Evolutionary conservation across 53 echinoderm and acorn worm species (phyloP).

Genomic region (Astropecten irregularis): DNA sequence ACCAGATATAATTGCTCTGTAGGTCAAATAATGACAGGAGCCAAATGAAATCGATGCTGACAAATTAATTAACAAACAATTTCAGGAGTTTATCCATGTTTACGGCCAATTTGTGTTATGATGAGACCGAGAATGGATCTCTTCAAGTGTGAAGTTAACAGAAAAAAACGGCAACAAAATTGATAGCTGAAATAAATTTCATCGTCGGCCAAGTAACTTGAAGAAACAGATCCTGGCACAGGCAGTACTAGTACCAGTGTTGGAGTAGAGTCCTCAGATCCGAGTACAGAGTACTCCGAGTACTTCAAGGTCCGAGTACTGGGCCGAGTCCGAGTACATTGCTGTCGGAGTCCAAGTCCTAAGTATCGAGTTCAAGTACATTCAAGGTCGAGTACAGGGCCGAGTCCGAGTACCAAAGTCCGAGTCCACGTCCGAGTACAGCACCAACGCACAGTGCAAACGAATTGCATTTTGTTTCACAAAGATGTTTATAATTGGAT

Average conservation of each 20-base stretch:
- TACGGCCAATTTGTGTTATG: background rate
- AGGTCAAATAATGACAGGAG: background rate
- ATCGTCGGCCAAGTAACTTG: background rate
- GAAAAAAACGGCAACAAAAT: background rate
- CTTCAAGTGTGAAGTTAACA: background rate
- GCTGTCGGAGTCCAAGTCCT: too few species aligned
- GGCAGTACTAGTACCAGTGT: background rate
- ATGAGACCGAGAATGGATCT: background rate
- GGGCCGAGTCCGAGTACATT: too few species aligned
- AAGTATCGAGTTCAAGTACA: too few species aligned
- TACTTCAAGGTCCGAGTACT: too few species aligned
- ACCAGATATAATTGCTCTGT: background rate
- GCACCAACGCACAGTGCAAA: too few species aligned
- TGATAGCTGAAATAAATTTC: background rate
- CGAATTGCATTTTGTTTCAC: too few species aligned
- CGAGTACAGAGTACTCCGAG: too few species aligned
- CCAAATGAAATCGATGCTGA: background rate
- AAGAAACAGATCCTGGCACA: background rate
- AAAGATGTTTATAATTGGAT: too few species aligned
- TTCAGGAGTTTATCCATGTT: background rate
- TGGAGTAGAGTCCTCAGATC: too few species aligned
- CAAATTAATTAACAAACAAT: background rate
- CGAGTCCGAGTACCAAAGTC: too few species aligned
- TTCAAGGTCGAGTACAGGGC: too few species aligned
- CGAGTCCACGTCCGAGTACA: too few species aligned